Evolutionary conservation across 2,113 vertebrate species (phyloP).

Genomic region (Bujurquina vittata): DNA sequence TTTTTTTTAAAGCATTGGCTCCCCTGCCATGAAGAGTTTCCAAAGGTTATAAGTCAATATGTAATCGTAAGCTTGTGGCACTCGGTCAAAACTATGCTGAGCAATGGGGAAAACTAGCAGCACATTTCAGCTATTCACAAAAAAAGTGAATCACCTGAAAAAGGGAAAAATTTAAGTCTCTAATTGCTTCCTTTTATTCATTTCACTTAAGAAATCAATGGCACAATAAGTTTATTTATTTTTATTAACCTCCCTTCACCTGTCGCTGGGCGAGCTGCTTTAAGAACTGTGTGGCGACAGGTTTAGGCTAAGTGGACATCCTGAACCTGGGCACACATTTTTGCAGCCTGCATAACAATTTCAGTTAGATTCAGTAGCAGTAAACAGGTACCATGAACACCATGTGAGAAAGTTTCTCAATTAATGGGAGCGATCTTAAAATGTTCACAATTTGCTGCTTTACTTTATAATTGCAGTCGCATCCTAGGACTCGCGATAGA

Average conservation of each 20-base stretch:
- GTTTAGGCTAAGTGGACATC: too few species aligned
- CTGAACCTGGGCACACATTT: too few species aligned
- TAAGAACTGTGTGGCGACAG: too few species aligned
- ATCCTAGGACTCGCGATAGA: not conserved
- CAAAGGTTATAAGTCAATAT: not conserved
- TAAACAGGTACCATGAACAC: too few species aligned
- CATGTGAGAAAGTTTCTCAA: not conserved
- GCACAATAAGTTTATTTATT: not conserved
- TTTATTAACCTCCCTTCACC: not conserved
- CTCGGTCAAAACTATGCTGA: not conserved
- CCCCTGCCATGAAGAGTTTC: not conserved
- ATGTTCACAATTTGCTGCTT: not conserved
- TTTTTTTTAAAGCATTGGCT: slow-evolving; percentile 1
- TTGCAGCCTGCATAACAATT: not conserved
- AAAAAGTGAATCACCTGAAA: too few species aligned
- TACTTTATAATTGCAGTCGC: not conserved
- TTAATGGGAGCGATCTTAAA: not conserved
- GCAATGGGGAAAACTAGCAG: not conserved
- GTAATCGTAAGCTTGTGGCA: not conserved
- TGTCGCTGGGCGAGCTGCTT: too few species aligned
- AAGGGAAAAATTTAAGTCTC: too few species aligned
- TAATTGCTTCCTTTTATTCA: not conserved
- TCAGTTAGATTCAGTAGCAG: too few species aligned
- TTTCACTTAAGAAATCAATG: not conserved
- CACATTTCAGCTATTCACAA: not conserved